A percentile compares a stretch with the other conserved stretches of the same genome.
These are phyloP conservation scores for Phortica okadai DNA, from an alignment of 2,888 invertebrate species.

Conservation along the genomic window DNA sequence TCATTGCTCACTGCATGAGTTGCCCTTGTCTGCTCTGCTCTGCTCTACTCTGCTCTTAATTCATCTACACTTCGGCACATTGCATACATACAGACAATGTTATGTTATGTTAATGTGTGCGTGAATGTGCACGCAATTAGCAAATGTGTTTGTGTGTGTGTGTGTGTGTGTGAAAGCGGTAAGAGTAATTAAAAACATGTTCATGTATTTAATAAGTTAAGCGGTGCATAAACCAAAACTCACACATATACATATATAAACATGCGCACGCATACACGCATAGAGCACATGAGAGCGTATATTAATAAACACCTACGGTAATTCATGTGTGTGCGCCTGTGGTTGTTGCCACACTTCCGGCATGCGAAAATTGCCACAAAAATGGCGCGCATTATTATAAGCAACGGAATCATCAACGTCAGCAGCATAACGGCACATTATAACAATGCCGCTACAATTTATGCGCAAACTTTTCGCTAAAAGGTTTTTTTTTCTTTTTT, in stretches of 20 bases:
- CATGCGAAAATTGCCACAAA: conserved; percentile 24
- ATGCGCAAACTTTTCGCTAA: background rate
- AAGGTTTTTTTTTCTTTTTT: too few relatives aligned
- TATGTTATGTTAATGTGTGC: background rate
- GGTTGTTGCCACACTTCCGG: conserved; percentile 11
- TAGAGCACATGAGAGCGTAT: background rate
- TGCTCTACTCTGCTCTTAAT: background rate
- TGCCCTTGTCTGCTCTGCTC: background rate
- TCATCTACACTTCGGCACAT: background rate
- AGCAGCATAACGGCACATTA: background rate
- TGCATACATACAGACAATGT: background rate
- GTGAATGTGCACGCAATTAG: conserved; percentile 21
- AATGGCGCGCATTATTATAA: conserved; percentile 17
- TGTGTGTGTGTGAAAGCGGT: conserved; percentile 22
- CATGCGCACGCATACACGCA: background rate
- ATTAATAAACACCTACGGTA: background rate
- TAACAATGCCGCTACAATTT: conserved; percentile 15
- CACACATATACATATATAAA: background rate
- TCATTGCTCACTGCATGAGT: background rate
- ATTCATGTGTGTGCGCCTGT: background rate
- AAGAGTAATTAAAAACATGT: conserved; percentile 66
- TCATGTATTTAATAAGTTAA: conserved; percentile 66
- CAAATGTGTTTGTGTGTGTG: conserved; percentile 11
- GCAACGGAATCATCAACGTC: background rate
- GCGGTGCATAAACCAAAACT: conserved; percentile 41